phyloP scores from a whole-genome alignment of 2,113 vertebrate species.

The Setophaga kirtlandii region DNA sequence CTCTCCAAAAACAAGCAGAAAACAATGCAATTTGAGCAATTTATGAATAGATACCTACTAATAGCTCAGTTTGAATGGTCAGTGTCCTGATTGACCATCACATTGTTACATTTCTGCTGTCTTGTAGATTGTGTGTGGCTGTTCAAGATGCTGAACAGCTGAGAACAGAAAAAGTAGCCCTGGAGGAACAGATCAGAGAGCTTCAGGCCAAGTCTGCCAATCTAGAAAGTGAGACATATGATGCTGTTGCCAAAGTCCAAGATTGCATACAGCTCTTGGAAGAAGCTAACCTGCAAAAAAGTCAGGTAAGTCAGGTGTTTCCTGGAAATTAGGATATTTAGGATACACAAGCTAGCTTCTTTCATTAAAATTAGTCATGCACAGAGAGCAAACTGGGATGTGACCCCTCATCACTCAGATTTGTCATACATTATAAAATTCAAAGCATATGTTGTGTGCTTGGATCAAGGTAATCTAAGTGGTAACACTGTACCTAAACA shows the following conservation, averaged over 20 bases:
- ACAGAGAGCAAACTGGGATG: neutral
- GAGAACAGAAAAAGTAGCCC: constrained; percentile 76
- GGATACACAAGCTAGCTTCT: neutral
- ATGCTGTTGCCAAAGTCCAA: constrained; percentile 81
- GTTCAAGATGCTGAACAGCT: constrained; percentile 78
- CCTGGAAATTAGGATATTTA: neutral
- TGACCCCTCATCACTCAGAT: neutral
- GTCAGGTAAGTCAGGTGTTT: constrained; percentile 77
- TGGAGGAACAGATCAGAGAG: constrained; percentile 83
- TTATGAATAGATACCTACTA: neutral
- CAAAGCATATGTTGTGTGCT: neutral
- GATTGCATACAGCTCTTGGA: constrained; percentile 87
- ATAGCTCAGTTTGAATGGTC: neutral
- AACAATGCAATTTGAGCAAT: neutral
- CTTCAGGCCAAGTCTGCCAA: constrained; percentile 77
- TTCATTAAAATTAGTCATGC: neutral
- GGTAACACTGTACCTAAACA: neutral
- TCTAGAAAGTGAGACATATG: constrained; percentile 84
- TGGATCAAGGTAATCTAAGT: neutral
- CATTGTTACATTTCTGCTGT: neutral
- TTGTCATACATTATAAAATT: neutral
- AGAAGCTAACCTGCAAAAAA: constrained; percentile 88
- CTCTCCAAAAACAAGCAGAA: neutral
- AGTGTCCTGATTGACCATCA: neutral
- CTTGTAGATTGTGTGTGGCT: constrained; percentile 72